Evolutionary conservation across 1,140 invertebrate genomes (phyloP).

Genomic region (Caerostris darwini): DNA sequence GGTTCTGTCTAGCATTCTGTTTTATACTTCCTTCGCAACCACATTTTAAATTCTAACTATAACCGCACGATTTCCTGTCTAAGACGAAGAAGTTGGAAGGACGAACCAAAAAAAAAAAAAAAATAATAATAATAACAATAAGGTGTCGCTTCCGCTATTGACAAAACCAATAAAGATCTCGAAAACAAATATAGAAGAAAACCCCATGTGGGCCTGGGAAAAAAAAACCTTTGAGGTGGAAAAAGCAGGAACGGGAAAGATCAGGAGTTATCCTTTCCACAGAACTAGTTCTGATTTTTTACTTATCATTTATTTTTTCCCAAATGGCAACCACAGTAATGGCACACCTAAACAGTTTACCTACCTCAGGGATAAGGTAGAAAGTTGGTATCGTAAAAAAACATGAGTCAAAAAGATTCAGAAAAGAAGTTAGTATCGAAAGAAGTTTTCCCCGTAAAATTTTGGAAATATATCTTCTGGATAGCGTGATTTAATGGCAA

Average conservation of each 20-base stretch:
- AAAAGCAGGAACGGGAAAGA: conserved; percentile 30
- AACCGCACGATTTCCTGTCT: neutral
- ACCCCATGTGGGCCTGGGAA: neutral
- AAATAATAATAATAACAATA: neutral
- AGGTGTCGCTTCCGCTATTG: conserved; percentile 38
- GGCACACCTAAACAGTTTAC: conserved; percentile 64
- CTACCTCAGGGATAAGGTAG: conserved; percentile 22
- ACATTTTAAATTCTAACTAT: conserved; percentile 60
- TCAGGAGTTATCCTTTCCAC: conserved; percentile 66
- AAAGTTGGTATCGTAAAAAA: neutral
- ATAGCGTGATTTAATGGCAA: conserved; percentile 64
- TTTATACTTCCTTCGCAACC: conserved; percentile 30
- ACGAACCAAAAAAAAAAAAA: neutral
- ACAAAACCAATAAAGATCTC: conserved; percentile 74
- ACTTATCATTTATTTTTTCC: neutral
- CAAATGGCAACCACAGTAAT: conserved; percentile 36
- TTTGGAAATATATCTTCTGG: conserved; percentile 40
- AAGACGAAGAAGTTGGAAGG: neutral
- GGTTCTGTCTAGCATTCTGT: conserved; percentile 45
- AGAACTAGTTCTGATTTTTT: conserved; percentile 55
- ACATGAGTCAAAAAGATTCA: neutral
- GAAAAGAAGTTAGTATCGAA: conserved; percentile 26
- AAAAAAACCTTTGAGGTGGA: neutral
- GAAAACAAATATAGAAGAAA: conserved; percentile 70
- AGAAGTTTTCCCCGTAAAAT: conserved; percentile 35